Base-by-base conservation (phyloP, 2,113 vertebrate species). In the Serinus canaria region DNA sequence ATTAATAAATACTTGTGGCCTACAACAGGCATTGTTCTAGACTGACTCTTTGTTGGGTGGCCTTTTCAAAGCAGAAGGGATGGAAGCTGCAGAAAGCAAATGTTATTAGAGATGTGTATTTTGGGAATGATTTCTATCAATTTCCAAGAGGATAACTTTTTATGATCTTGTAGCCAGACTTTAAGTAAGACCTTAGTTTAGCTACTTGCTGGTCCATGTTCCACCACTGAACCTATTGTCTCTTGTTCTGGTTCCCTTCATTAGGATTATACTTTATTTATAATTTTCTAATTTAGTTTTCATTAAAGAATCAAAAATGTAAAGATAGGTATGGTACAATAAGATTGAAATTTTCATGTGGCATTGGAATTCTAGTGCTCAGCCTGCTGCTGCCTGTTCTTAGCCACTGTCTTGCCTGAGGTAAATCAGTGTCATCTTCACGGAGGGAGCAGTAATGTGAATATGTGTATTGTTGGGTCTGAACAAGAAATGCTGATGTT, bases 271-370 rank as follows among this genome's bases (percentile, higher is more conserved):
- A 37, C 52, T 52, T 24, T 30, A 68, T 69, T 66, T 89, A 70
- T 69, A 0, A 49, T 39, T 87, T 39, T 64, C 52, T 72, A 73
- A 43, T 91, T 89, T 2, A 1, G n/a, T 72, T 91, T 90, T 58
- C 31, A 69, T 20, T 52, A 27, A 77, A 55, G 21, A 60, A 73
- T 56, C 22, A 55, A 52, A 52, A 60, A 37, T 69, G 7, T 28
- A 66, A 89, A 79, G 19, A 69, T 87, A 64, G 8, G n/a, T 63
- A 52, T 5, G 14, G 44, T 84, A 39, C 21, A 23, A 30, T 52
- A 28, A 60, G n/a, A 50, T 15, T 31, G 46, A 85, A 47, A 39
- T 30, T 35, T 87, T 66, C 8, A 1, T 27, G 11, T 0, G 0
- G 7, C 37, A 33, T 23, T 59, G 77, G 22, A 76, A 66, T 85